Evolutionary conservation across 2,797 vertebrate genomes (phyloP).

Genomic region (Hippocampus kuda): DNA sequence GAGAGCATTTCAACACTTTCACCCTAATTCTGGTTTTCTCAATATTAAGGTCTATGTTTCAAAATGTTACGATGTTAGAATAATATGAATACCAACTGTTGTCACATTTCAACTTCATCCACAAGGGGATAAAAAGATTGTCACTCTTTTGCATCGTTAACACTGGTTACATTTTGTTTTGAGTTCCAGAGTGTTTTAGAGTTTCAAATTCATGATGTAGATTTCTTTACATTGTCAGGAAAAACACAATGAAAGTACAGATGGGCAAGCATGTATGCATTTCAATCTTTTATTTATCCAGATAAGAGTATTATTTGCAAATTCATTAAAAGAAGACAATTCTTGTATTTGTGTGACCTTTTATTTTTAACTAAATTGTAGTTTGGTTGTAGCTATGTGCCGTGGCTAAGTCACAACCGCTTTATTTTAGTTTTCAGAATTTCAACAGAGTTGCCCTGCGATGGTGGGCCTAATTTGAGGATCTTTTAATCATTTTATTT

Average conservation of each 20-base stretch:
- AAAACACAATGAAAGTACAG: slow-evolving; percentile 12
- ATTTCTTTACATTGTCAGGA: slow-evolving; percentile 67
- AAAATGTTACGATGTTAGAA: slow-evolving; percentile 39
- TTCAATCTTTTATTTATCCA: slow-evolving; percentile 81
- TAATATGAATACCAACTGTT: slow-evolving; percentile 26
- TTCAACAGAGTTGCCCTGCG: too few relatives aligned
- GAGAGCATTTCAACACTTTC: slow-evolving; percentile 26
- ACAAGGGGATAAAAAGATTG: slow-evolving; percentile 30
- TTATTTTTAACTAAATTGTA: slow-evolving; percentile 12
- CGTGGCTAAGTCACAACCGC: background rate
- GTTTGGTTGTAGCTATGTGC: background rate
- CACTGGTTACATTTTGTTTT: slow-evolving; percentile 14
- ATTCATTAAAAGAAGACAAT: slow-evolving; percentile 87
- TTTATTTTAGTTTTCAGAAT: background rate
- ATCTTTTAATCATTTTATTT: background rate
- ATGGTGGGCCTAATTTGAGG: too few relatives aligned
- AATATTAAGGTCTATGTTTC: slow-evolving; percentile 33
- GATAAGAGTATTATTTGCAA: slow-evolving; percentile 81
- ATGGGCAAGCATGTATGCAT: slow-evolving; percentile 77
- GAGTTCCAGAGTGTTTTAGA: slow-evolving; percentile 8
- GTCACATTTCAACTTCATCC: slow-evolving; percentile 38
- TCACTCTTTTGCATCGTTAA: slow-evolving; percentile 22
- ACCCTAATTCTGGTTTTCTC: slow-evolving; percentile 28
- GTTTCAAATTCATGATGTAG: slow-evolving; percentile 57
- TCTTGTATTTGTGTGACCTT: slow-evolving; percentile 64